phyloP scores from a whole-genome alignment of 2,888 invertebrate species.

The Lagria hirta region DNA sequence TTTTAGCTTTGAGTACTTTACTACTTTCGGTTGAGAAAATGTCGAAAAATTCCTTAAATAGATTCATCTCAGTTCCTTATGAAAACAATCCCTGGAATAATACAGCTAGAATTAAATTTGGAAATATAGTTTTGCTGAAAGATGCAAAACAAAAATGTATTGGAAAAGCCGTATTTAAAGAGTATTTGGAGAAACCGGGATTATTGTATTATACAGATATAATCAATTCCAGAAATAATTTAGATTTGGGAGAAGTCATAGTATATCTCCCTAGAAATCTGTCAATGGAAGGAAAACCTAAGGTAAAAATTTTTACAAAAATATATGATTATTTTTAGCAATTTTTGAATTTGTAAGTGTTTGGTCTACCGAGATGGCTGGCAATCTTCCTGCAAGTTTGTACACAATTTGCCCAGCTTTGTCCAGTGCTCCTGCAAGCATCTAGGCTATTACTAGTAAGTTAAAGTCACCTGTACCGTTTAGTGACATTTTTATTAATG shows the following conservation, averaged over 20 bases:
- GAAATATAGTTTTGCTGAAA: background rate
- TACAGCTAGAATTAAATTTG: slow-evolving; percentile 18
- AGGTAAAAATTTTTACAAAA: slow-evolving; percentile 8
- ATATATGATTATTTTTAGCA: too few relatives aligned
- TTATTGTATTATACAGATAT: slow-evolving; percentile 5
- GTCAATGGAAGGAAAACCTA: slow-evolving; percentile 5
- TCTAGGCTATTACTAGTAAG: slow-evolving; percentile 25
- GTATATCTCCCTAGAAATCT: slow-evolving; percentile 15
- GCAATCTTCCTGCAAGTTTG: slow-evolving; percentile 10
- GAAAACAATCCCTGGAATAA: slow-evolving; percentile 21
- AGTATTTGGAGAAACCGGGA: slow-evolving; percentile 19
- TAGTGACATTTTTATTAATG: too few relatives aligned
- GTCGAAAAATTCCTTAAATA: slow-evolving; percentile 10
- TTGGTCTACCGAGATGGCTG: slow-evolving; percentile 12
- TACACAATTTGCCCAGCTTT: slow-evolving; percentile 8
- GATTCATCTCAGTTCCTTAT: slow-evolving; percentile 19
- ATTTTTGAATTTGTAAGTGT: slow-evolving; percentile 19
- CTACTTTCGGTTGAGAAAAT: slow-evolving; percentile 22
- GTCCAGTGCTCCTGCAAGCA: slow-evolving; percentile 23
- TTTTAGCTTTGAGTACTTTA: slow-evolving; percentile 23
- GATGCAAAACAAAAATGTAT: slow-evolving; percentile 11
- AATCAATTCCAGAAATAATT: slow-evolving; percentile 3
- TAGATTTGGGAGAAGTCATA: slow-evolving; percentile 2
- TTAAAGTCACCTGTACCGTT: too few relatives aligned
- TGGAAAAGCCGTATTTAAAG: slow-evolving; percentile 17